Base-by-base conservation (phyloP, 2,888 invertebrate species). In the Lymantria dispar region DNA sequence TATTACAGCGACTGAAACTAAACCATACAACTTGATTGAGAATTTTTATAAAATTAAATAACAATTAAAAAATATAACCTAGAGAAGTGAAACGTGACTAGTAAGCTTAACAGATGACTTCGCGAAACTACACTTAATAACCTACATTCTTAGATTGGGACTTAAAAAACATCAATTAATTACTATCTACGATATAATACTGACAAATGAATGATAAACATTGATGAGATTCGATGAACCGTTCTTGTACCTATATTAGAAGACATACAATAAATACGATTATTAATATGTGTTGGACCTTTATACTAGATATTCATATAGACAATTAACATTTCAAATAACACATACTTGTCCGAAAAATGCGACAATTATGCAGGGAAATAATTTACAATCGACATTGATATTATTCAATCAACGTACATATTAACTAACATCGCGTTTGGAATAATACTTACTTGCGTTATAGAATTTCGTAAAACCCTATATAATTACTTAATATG, bases 91-190 rank as follows among this genome's bases (percentile, higher is more conserved):
- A n/a, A 56, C 60, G 45, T 54, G 65, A 65, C 65, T 65, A 65
- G 66, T 45, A 45, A 65, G 64, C 68, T 61, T 55, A 61, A 49
- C 54, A 54, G 58, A 61, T 54, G 58, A 57, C 55, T 56, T 60
- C 56, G 58, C 56, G 58, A 54, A 59, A 55, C 62, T 66, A 64
- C 50, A 41, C 47, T 51, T 49, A 62, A 54, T 66, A 70, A 58
- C 62, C 68, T 78, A 83, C 81, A 84, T 84, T 83, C 83, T 83
- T 75, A 78, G 82, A 81, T 84, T 83, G 83, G 84, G 82, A 82
- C 83, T 80, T 75, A 72, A 64, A n/a, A n/a, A 72, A 78, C 72
- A 77, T 64, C 68, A 66, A 72, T 59, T 67, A 70, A 64, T 60
- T 62, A 72, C 69, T 72, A 64, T 48, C 56, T 62, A 68, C 31